A percentile compares a stretch with the other conserved stretches of the same genome.
These are phyloP conservation scores for Synanthedon andrenaeformis DNA, from an alignment of 2,888 invertebrate species.

Conservation along the genomic window DNA sequence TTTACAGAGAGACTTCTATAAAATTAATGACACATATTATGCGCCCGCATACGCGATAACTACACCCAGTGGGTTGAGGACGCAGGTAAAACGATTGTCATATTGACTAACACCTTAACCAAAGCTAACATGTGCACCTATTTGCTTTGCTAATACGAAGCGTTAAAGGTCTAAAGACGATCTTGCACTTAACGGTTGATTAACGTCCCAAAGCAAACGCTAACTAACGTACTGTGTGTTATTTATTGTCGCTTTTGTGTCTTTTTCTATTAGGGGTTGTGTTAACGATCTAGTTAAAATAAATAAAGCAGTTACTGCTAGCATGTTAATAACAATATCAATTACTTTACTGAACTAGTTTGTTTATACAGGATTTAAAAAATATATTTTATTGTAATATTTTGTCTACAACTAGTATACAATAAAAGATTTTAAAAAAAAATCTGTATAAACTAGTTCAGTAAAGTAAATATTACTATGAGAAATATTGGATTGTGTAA, in stretches of 20 bases:
- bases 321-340: no score
- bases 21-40: constrained; percentile 61
- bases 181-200: constrained; percentile 35
- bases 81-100: constrained; percentile 38
- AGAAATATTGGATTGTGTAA: no score
- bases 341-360: no score
- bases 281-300: not conserved
- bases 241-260: constrained; percentile 3
- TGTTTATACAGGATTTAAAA: no score
- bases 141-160: constrained; percentile 19
- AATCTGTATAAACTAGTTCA: no score
- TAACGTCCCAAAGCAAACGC: constrained; percentile 1
- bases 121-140: constrained; percentile 22
- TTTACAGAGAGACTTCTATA: constrained; percentile 70
- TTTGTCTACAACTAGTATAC: no score
- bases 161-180: constrained; percentile 56
- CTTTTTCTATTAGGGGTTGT: constrained; percentile 5
- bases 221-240: not conserved
- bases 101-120: constrained; percentile 21
- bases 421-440: no score
- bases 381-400: no score
- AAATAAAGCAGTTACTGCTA: no score
- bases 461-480: no score
- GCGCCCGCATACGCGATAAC: constrained; percentile 48
- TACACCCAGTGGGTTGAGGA: constrained; percentile 44